Conservation (phyloP, 2,113 vertebrate species). For the Bufo bufo region DNA sequence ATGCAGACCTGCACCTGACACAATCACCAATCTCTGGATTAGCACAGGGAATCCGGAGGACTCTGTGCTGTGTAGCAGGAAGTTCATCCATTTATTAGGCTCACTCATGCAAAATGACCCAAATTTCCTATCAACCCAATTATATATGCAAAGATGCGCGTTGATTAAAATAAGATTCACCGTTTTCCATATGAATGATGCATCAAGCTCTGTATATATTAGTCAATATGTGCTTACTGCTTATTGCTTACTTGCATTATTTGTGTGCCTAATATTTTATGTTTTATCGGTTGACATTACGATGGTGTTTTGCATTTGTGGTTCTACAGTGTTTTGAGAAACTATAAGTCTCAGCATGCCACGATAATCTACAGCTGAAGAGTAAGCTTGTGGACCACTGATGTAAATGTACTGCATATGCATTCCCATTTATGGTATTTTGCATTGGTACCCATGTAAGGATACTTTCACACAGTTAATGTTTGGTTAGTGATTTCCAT, state of each 20-base stretch:
- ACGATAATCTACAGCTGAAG: too few relatives aligned
- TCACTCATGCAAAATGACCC: constrained; percentile 82
- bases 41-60: constrained; percentile 69
- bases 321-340: background rate
- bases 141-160: constrained; percentile 73
- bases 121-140: constrained; percentile 75
- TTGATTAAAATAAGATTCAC: constrained; percentile 69
- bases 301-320: background rate
- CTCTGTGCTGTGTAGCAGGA: constrained; percentile 63
- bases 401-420: too few relatives aligned
- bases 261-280: background rate
- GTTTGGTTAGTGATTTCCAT: too few relatives aligned
- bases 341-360: background rate
- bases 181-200: constrained; percentile 71
- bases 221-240: background rate
- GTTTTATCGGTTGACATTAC: background rate
- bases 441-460: too few relatives aligned
- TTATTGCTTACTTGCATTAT: background rate
- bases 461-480: too few relatives aligned
- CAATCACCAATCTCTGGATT: constrained; percentile 72
- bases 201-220: constrained; percentile 1
- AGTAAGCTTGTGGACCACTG: too few relatives aligned
- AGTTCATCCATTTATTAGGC: constrained; percentile 65
- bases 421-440: too few relatives aligned
- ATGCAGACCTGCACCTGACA: constrained; percentile 75